Evolutionary conservation across 1,140 invertebrate genomes (phyloP), one percentile per base, ranked within the genome.

Genomic region (Zophobas morio): DNA sequence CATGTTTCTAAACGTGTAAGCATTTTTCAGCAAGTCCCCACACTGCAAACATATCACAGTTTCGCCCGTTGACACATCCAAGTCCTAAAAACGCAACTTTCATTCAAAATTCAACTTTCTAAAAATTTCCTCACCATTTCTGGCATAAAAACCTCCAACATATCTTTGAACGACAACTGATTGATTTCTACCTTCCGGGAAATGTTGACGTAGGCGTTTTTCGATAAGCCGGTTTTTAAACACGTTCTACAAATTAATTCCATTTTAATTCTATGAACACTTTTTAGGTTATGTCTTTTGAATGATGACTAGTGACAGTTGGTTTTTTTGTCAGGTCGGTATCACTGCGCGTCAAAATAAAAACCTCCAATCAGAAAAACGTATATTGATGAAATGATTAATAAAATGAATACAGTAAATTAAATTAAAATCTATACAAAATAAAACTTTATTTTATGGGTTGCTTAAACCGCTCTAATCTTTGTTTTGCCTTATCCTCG

Each of bases 401-500:
- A 54, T 20, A 66, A 66, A 66, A 20, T 66, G 20, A 72, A 72
- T 51, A 72, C 70, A 51, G 51, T 49, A 74, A 74, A 63, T 47
- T n/a, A 74, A 74, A 74, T 6, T 47, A 63, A 56, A 74, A 39
- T 70, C 37, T 76, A 76, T 74, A 74, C 57, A 46, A 37, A 74
- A 75, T 49, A 46, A 60, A 73, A 47, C 39, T 39, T 81, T 60
- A 84, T 77, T 80, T 83, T 51, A 83, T 77, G 49, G 79, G 74
- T 57, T 78, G 78, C 78, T 84, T 85, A 75, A 85, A 85, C 37
- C 83, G 71, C 80, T 85, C 83, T 34, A 85, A 63, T 42, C 84
- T 63, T 54, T 78, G 75, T 78, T 85, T 80, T 2, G 81, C 81
- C 37, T 81, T 82, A 47, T 83, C 79, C 42, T 81, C 35, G 3